Conservation (phyloP, 2,888 invertebrate genomes). For the Slavum lentiscoides region DNA sequence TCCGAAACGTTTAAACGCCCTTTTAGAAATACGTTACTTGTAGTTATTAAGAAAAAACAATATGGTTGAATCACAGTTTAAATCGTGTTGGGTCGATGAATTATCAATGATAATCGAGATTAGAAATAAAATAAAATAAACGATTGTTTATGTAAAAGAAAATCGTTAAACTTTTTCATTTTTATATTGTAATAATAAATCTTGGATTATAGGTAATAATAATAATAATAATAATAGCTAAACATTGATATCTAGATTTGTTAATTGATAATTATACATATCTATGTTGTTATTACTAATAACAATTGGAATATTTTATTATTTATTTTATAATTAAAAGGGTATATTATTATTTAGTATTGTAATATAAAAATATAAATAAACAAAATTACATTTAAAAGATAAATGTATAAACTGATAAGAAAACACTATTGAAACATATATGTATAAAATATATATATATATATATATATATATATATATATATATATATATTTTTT, state of each 20-base stretch:
- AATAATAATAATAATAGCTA: background rate
- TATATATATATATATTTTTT: background rate
- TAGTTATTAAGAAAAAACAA: too few species aligned
- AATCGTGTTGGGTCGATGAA: too few species aligned
- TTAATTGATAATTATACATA: conserved; percentile 1
- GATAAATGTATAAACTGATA: conserved; percentile 36
- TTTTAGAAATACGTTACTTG: too few species aligned
- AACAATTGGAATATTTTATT: background rate
- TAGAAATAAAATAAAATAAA: too few species aligned
- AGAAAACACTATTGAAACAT: conserved; percentile 20
- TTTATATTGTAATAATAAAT: too few species aligned
- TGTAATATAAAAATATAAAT: background rate
- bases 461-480: conserved; percentile 7
- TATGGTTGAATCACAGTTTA: too few species aligned
- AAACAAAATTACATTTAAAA: background rate
- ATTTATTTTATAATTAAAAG: background rate
- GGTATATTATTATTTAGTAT: background rate
- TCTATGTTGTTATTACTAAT: background rate
- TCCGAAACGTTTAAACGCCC: too few species aligned
- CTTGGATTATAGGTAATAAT: too few species aligned
- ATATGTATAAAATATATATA: background rate
- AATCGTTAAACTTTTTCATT: too few species aligned
- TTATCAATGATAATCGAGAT: too few species aligned
- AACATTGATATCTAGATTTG: background rate
- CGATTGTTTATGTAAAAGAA: too few species aligned